These are phyloP conservation scores for Cirrhinus mrigala DNA, from an alignment of 2,797 vertebrate species.

Conservation along the genomic window DNA sequence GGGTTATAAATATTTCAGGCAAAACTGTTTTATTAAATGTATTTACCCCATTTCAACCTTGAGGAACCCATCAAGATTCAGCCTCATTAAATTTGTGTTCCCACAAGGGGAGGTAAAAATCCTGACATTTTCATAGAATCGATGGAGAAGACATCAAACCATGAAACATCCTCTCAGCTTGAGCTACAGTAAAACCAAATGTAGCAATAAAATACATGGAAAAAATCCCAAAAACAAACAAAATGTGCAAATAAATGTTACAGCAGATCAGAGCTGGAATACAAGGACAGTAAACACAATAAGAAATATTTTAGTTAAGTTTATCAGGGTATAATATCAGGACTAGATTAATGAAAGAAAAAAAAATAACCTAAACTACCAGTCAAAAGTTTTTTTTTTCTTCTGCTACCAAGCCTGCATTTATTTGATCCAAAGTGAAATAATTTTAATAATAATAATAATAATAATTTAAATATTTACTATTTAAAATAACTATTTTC, in stretches of 20 bases:
- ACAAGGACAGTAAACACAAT: constrained; percentile 24
- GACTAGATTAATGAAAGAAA: neutral
- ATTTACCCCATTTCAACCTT: constrained; percentile 59
- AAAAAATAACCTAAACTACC: neutral
- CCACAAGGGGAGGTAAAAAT: constrained; percentile 54
- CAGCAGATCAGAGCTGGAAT: neutral
- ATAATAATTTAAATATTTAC: too few species aligned
- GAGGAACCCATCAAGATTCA: constrained; percentile 52
- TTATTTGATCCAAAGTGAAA: too few species aligned
- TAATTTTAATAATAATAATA: too few species aligned
- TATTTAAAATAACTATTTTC: too few species aligned
- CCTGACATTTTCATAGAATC: constrained; percentile 53
- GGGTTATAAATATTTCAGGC: constrained; percentile 58
- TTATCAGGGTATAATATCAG: neutral
- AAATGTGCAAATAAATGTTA: constrained; percentile 42
- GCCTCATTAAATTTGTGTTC: constrained; percentile 55
- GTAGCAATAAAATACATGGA: constrained; percentile 45
- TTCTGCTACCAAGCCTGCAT: too few species aligned
- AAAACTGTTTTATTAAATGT: constrained; percentile 63
- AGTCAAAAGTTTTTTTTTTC: too few species aligned
- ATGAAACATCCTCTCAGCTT: constrained; percentile 46
- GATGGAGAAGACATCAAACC: constrained; percentile 51
- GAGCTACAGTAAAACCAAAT: constrained; percentile 32
- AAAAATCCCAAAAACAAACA: constrained; percentile 5
- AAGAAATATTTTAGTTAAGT: neutral